Percentiles rank a stretch among this genome's conserved stretches.
Conservation (phyloP, 2,113 vertebrate species). For the Indicator maculatus region DNA sequence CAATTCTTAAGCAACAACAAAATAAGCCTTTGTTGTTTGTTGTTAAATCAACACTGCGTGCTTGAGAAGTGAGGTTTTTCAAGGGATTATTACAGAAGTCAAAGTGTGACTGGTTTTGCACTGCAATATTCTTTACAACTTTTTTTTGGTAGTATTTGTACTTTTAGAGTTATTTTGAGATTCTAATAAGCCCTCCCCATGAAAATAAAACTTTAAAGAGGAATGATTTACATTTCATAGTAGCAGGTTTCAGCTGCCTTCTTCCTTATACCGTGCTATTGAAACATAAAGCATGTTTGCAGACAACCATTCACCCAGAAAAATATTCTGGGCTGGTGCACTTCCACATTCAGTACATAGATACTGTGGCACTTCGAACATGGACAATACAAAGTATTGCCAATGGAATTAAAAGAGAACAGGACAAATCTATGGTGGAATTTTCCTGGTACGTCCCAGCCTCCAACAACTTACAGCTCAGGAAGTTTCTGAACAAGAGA, state of each 20-base stretch:
- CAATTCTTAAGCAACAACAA: background rate
- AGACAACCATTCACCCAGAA: background rate
- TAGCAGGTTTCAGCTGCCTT: background rate
- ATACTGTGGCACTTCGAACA: background rate
- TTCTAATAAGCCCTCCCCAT: background rate
- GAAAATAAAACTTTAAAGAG: background rate
- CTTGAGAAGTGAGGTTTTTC: background rate
- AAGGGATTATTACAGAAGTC: background rate
- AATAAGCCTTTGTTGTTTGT: background rate
- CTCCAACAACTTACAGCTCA: background rate
- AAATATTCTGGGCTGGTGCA: background rate
- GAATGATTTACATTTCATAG: background rate
- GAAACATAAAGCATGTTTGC: conserved; percentile 4
- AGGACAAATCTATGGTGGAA: background rate
- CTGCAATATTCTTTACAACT: background rate
- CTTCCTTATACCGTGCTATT: background rate
- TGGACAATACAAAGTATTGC: background rate
- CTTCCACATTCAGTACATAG: background rate
- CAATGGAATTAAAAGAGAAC: background rate
- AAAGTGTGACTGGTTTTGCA: background rate
- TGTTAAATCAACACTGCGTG: background rate
- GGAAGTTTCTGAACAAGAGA: background rate
- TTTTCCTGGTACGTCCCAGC: background rate
- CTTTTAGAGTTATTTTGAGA: background rate
- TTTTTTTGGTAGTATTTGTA: background rate